Evolutionary conservation across 2,113 vertebrate species (phyloP).

Genomic region (Emberiza fucata): DNA sequence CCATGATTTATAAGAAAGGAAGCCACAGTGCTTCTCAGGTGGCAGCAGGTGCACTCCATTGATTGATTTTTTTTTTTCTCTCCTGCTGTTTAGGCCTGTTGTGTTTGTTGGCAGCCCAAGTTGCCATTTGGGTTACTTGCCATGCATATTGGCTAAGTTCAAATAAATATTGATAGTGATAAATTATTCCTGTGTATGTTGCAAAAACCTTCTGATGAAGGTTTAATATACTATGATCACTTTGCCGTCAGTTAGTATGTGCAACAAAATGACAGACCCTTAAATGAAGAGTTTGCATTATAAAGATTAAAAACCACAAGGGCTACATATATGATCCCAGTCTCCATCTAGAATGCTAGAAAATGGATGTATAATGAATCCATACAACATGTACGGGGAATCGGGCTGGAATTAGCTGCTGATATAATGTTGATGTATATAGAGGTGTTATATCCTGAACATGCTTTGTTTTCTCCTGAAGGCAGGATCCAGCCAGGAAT

Average conservation of each 20-base stretch:
- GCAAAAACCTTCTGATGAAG: neutral
- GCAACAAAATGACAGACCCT: neutral
- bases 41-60: neutral
- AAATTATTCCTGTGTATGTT: neutral
- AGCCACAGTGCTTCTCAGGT: neutral
- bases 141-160: neutral
- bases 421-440: neutral
- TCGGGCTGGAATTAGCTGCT: neutral
- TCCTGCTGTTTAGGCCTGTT: neutral
- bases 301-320: neutral
- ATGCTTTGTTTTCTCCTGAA: slow-evolving; percentile 38
- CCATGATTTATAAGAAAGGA: neutral
- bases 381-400: neutral
- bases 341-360: neutral
- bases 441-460: neutral
- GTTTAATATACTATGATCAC: neutral
- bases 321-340: neutral
- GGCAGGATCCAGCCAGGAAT: slow-evolving; percentile 59
- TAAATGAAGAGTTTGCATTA: neutral
- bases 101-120: neutral
- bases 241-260: neutral
- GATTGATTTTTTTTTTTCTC: neutral
- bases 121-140: neutral
- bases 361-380: neutral
- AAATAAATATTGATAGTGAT: neutral